Evolutionary conservation across 2,113 vertebrate species (phyloP), one percentile per base, ranked within the genome.

Genomic region (Sceloporus tristichus): DNA sequence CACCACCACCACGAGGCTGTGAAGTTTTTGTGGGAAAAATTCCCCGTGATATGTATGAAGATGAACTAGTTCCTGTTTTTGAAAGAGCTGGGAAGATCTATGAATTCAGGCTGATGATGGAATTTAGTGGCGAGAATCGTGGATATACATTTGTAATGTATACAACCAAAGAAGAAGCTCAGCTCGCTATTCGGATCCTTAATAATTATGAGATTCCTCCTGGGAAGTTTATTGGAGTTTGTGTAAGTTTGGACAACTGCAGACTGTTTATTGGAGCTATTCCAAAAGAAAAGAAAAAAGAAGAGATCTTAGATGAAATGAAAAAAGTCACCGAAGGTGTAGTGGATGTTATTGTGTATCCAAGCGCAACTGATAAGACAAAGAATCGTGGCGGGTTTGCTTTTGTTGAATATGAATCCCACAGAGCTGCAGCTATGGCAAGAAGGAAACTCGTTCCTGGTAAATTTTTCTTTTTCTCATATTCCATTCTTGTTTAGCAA

Each of bases 11-110:
- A n/a, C 97, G 98, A 87, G 98, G 98, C 87, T 99, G 98, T 95
- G 98, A 99, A 97, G 98, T 99, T 79, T 99, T 99, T 88, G 98
- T 99, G 93, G 98, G 99, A 84, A 99, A 99, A 97, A 98, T 99
- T 93, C 99, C 99, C 86, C 96, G 98, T 92, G 98, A 99, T 94
- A 97, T 99, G 97, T 99, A 98, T 88, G 99, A 99, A 91, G 98
- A 99, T 93, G 97, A 98, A 84, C 94, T 99, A 90, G 98, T 99
- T 59, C 99, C 99, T 65, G 96, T 99, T 91, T 99, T 99, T 0
- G 98, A 98, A 95, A 96, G 94, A 89, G 98, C 97, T 54, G 99
- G 99, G 6, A 95, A 92, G 79, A 98, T 99, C 94, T 99, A 99
- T 82, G 98, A 99, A 95, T 98, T 99, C 95, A 96, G 99, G 25